A percentile compares a stretch with the other conserved stretches of the same genome.
These are phyloP conservation scores for Dorcus hopei DNA, from an alignment of 2,888 invertebrate genomes.

Conservation along the genomic window DNA sequence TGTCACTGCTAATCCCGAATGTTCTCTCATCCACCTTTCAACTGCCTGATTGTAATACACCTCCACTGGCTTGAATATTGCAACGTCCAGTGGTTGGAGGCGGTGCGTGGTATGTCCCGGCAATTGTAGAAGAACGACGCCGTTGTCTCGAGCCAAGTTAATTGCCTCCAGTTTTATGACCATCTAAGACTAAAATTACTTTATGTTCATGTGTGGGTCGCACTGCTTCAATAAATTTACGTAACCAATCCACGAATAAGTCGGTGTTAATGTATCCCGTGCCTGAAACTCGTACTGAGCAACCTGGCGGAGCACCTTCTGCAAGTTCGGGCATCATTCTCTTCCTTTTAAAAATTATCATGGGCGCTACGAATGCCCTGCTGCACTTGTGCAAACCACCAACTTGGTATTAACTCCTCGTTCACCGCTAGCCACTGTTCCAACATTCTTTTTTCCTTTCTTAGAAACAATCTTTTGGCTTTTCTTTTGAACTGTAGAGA, in stretches of 20 bases:
- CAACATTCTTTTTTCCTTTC: slow-evolving; percentile 26
- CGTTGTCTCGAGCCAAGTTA: slow-evolving; percentile 1
- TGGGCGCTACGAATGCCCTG: slow-evolving; percentile 28
- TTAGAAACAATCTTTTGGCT: slow-evolving; percentile 20
- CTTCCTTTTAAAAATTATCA: slow-evolving; percentile 27
- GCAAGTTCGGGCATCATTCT: neutral
- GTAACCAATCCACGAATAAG: slow-evolving; percentile 8
- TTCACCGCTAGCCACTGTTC: slow-evolving; percentile 25
- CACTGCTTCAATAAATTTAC: slow-evolving; percentile 37
- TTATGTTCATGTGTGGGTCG: slow-evolving; percentile 19
- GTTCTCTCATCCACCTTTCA: neutral
- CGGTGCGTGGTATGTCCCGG: slow-evolving; percentile 30
- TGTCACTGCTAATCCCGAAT: neutral
- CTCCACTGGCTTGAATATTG: neutral
- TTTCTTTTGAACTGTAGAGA: slow-evolving; percentile 24
- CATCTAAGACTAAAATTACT: slow-evolving; percentile 28
- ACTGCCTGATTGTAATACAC: neutral
- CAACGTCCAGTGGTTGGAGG: slow-evolving; percentile 15
- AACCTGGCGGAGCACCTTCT: neutral
- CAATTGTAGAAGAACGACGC: slow-evolving; percentile 20
- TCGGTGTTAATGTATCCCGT: slow-evolving; percentile 9
- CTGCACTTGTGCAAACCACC: slow-evolving; percentile 24
- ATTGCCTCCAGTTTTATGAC: slow-evolving; percentile 30
- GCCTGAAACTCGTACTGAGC: neutral
- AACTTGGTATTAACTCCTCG: slow-evolving; percentile 21